Base-by-base conservation (phyloP, 1,140 invertebrate species). In the Listronotus oregonensis region DNA sequence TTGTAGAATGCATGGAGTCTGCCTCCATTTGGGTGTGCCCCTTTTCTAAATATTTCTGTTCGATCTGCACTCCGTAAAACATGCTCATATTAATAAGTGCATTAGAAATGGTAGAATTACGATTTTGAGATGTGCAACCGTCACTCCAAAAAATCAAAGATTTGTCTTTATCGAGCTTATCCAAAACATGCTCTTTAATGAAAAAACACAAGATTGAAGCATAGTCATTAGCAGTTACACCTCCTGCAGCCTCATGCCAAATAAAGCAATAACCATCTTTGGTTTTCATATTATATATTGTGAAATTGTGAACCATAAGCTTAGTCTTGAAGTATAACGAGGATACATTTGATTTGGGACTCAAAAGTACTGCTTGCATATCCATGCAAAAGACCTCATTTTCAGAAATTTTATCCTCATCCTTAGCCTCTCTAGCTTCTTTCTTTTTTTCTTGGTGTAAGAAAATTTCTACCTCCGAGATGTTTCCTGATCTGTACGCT, bases 281-380 rank as follows among this genome's bases (percentile, higher is more conserved):
- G 34, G 8, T 12, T 12, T 37, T 37, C 11, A 37, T 9, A 37
- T 37, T 37, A 37, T 5, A 37, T 4, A 37, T 10, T 12, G 34
- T 37, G 8, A 37, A 12, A 37, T 37, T 37, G 11, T 37, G 34
- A 10, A 37, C 34, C 11, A 10, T 10, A 37, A 37, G 34, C 12
- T 14, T 9, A 12, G 66, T 74, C 50, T 70, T 73, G 56, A 71
- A 78, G 47, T 75, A 75, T 9, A 73, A 12, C 9, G 51, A 50
- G 17, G 59, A 67, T 34, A 74, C 69, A 40, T 77, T 71, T 27
- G 71, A 64, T 27, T 44, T 61, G 14, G 74, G 74, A 31, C 34
- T 27, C 37, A 72, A 43, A 31, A 73, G 59, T 18, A 77, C 68
- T 11, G 72, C 59, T 59, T 73, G 66, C 10, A 75, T 17, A 63